Percentiles rank a stretch among this genome's conserved stretches.
phyloP scores from a whole-genome alignment of 2,113 vertebrate genomes.

The Bungarus multicinctus region DNA sequence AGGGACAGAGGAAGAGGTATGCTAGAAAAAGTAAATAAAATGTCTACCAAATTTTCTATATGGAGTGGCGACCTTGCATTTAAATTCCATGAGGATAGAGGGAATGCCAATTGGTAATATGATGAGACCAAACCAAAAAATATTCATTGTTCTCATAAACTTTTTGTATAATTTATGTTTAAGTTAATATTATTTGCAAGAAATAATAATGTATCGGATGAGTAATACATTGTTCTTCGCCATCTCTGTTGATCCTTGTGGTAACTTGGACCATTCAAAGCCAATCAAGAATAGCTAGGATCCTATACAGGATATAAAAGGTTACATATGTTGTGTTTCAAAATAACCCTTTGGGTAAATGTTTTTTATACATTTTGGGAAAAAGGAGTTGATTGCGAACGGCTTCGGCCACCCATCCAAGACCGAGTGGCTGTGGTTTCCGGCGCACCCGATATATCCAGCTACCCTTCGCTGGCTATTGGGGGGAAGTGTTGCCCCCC shows the following conservation, averaged over 20 bases:
- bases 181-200: background rate
- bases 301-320: background rate
- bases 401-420: too few relatives aligned
- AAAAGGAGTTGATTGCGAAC: conserved; percentile 7
- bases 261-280: background rate
- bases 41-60: background rate
- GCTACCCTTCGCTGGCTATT: too few relatives aligned
- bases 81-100: background rate
- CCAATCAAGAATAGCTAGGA: background rate
- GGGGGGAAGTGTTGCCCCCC: too few relatives aligned
- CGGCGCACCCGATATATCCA: too few relatives aligned
- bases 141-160: background rate
- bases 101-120: background rate
- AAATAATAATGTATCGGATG: background rate
- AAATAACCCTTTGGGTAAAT: background rate
- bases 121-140: background rate
- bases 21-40: background rate
- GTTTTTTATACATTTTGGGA: background rate
- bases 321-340: background rate
- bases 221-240: background rate
- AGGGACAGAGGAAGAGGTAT: background rate
- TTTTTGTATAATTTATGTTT: background rate
- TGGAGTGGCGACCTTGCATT: background rate
- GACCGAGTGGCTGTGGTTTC: too few relatives aligned
- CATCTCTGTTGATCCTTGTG: background rate